phyloP scores from a whole-genome alignment of 1,140 invertebrate species.

The Bombus soroeensis region DNA sequence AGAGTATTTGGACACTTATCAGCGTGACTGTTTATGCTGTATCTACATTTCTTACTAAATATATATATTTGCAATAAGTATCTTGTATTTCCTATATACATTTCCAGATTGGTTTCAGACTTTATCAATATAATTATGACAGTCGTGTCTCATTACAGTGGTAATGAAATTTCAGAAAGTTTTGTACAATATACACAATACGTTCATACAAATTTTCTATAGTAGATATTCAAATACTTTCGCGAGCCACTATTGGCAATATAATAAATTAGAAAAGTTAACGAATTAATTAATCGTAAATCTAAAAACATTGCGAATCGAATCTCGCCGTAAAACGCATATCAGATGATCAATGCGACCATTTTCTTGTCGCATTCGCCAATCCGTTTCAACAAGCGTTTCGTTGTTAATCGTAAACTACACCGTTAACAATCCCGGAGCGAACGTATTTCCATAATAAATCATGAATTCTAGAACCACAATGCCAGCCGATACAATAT shows the following conservation, averaged over 20 bases:
- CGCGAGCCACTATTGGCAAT: neutral
- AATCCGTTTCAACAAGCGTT: slow-evolving; percentile 17
- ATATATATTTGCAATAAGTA: neutral
- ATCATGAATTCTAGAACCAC: slow-evolving; percentile 23
- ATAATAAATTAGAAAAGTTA: neutral
- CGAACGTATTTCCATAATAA: slow-evolving; percentile 30
- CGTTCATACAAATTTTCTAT: neutral
- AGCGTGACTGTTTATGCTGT: no score
- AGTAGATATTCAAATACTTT: neutral
- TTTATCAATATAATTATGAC: neutral
- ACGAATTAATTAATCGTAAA: neutral
- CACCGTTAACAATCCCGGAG: slow-evolving; percentile 8
- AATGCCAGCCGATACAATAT: slow-evolving; percentile 36
- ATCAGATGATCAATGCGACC: neutral
- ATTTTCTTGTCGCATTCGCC: neutral
- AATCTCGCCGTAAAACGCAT: neutral
- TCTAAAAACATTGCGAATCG: neutral
- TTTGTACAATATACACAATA: neutral
- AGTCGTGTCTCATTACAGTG: neutral
- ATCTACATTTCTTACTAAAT: no score
- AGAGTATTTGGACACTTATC: neutral
- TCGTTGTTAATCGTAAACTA: slow-evolving; percentile 28
- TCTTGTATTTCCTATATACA: neutral
- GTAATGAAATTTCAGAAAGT: neutral
- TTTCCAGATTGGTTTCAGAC: neutral